Evolutionary conservation across 2,797 vertebrate genomes (phyloP).

Genomic region (Lagorchestes hirsutus): DNA sequence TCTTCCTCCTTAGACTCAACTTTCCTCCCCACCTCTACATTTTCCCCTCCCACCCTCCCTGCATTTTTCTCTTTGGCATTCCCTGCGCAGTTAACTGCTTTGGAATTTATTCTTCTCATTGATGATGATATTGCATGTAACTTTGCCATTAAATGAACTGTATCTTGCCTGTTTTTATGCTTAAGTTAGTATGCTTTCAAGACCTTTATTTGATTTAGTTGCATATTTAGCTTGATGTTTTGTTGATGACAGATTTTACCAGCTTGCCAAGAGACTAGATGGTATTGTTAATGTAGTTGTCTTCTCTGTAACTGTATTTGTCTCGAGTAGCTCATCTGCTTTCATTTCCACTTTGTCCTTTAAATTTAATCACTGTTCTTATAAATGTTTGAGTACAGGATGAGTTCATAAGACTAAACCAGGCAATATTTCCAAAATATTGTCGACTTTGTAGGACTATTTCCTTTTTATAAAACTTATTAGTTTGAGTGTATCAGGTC

Average conservation of each 20-base stretch:
- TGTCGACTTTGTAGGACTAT: neutral
- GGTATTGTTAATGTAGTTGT: neutral
- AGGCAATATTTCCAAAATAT: neutral
- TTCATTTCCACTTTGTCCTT: neutral
- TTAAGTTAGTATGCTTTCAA: neutral
- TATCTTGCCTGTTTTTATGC: neutral
- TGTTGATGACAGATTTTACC: neutral
- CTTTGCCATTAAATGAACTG: neutral
- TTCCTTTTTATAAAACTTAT: neutral
- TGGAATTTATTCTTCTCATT: neutral
- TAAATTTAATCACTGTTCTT: neutral
- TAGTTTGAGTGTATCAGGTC: neutral
- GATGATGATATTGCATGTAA: neutral
- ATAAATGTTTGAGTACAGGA: conserved; percentile 1
- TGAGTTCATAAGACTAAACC: neutral
- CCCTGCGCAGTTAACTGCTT: neutral
- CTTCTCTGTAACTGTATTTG: neutral
- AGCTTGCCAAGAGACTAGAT: conserved; percentile 1
- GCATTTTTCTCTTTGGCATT: neutral
- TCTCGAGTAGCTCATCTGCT: neutral
- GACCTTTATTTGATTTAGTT: neutral
- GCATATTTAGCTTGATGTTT: neutral
- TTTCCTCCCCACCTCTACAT: neutral
- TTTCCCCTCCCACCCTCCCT: neutral
- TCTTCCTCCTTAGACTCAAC: neutral